These are phyloP conservation scores for Vireo griseus DNA, from an alignment of 2,797 vertebrate species.

Conservation along the genomic window DNA sequence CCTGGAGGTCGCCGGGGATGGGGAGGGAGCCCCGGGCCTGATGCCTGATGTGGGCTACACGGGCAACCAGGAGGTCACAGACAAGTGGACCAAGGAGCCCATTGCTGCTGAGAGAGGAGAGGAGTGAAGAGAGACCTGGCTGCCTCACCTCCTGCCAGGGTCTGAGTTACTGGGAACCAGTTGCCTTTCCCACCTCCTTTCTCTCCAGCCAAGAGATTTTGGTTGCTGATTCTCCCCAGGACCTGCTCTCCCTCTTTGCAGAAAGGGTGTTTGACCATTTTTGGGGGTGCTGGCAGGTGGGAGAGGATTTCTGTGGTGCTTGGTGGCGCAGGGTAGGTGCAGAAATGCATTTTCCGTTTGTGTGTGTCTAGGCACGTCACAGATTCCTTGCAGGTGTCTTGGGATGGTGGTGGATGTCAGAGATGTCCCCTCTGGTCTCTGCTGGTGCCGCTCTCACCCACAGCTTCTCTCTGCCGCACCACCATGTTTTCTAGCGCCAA, in stretches of 20 bases:
- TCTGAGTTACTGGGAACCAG: conserved; percentile 14
- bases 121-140: conserved; percentile 61
- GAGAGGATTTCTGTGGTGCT: background rate
- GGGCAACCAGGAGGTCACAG: conserved; percentile 61
- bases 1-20: conserved; percentile 71
- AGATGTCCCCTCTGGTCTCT: background rate
- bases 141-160: background rate
- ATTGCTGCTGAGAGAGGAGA: conserved; percentile 73
- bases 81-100: conserved; percentile 72
- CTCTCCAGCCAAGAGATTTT: conserved; percentile 31
- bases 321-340: background rate
- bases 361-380: background rate
- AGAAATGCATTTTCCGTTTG: background rate
- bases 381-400: background rate
- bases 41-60: background rate
- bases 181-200: conserved; percentile 42
- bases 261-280: background rate
- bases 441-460: background rate
- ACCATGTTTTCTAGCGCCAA: conserved; percentile 20
- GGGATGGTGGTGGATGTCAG: background rate
- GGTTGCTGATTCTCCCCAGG: background rate
- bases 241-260: conserved; percentile 31
- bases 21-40: conserved; percentile 58
- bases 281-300: background rate
- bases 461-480: background rate